Evolutionary conservation across 1,140 invertebrate species (phyloP).

Genomic region (Drosophila aff.): DNA sequence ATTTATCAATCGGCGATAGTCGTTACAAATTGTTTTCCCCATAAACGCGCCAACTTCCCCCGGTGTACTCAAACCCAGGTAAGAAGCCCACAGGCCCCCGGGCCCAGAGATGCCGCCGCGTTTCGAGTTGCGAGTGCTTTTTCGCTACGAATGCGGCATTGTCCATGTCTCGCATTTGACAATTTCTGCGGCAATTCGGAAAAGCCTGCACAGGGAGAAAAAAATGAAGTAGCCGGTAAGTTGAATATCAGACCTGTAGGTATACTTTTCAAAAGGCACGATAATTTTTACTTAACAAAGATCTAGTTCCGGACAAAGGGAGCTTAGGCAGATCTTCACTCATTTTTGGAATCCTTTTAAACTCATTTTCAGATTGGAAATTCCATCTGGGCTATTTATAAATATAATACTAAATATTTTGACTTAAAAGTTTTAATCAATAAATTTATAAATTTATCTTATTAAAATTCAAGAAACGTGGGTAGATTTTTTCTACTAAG

Average conservation of each 20-base stretch:
- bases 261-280: too few relatives aligned
- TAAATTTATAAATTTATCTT: too few relatives aligned
- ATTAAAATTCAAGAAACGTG: too few relatives aligned
- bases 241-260: background rate
- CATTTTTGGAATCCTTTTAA: too few relatives aligned
- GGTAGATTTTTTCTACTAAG: too few relatives aligned
- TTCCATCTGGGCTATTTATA: too few relatives aligned
- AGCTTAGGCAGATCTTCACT: too few relatives aligned
- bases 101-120: conserved; percentile 18
- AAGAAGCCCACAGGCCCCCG: conserved; percentile 14
- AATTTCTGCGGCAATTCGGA: conserved; percentile 28
- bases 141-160: conserved; percentile 27
- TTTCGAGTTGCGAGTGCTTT: conserved; percentile 23
- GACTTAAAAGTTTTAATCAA: background rate
- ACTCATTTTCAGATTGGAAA: too few relatives aligned
- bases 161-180: conserved; percentile 41
- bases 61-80: conserved; percentile 14
- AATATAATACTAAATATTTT: background rate
- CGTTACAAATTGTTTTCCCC: conserved; percentile 79
- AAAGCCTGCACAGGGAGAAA: conserved; percentile 7
- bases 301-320: too few relatives aligned
- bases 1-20: conserved; percentile 79
- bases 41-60: conserved; percentile 50
- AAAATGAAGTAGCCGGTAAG: too few relatives aligned
- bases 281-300: too few relatives aligned